A percentile compares a stretch with the other conserved stretches of the same genome.
Evolutionary conservation across 2,797 vertebrate species (phyloP).

Genomic region (Spinus pinus): DNA sequence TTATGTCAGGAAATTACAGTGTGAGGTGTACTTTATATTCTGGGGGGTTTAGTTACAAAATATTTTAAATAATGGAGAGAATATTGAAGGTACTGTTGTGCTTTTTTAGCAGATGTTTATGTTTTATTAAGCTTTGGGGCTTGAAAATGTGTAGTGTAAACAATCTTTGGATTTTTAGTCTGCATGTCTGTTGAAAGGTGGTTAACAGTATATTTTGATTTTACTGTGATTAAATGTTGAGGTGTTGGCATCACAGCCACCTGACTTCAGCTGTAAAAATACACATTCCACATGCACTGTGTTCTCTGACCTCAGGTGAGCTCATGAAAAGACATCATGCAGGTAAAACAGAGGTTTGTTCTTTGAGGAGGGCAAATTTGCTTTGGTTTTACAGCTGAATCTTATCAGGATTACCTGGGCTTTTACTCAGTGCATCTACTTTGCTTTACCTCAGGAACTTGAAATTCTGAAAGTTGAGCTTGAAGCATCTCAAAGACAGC

Average conservation of each 20-base stretch:
- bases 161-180: too few relatives aligned
- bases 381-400: fast-evolving
- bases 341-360: background rate
- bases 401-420: background rate
- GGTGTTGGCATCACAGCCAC: background rate
- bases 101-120: background rate
- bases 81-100: background rate
- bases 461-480: conserved; percentile 86
- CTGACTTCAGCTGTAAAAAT: background rate
- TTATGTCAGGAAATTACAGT: background rate
- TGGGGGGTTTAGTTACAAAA: background rate
- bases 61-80: background rate
- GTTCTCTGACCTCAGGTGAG: background rate
- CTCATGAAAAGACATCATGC: background rate
- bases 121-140: background rate
- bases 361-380: background rate
- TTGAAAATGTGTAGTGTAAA: background rate
- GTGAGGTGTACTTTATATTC: background rate
- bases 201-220: background rate
- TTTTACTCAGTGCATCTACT: background rate
- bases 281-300: background rate
- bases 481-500: conserved; percentile 86
- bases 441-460: conserved; percentile 76
- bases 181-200: background rate
- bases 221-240: background rate